Percentiles rank a stretch among this genome's conserved stretches.
Evolutionary conservation across 2,113 vertebrate species (phyloP).

Genomic region (Ammodytes marinus): DNA sequence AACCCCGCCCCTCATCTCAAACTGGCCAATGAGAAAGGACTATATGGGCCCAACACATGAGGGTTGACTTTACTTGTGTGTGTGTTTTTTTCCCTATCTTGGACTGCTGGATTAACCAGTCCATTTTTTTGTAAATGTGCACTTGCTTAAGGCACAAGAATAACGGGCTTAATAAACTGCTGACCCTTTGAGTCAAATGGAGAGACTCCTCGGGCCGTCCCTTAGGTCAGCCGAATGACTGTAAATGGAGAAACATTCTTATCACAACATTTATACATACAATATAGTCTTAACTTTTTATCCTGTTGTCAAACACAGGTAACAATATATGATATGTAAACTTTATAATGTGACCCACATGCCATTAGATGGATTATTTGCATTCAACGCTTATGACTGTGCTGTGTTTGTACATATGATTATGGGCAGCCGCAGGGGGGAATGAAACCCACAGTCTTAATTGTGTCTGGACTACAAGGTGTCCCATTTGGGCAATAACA

Average conservation of each 20-base stretch:
- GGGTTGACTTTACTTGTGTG: slow-evolving; percentile 5
- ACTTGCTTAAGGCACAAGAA: slow-evolving; percentile 7
- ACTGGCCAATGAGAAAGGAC: slow-evolving; percentile 5
- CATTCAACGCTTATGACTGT: slow-evolving; percentile 41
- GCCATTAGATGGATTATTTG: slow-evolving; percentile 39
- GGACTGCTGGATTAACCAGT: slow-evolving; percentile 6
- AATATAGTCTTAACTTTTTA: slow-evolving; percentile 36
- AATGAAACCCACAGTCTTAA: slow-evolving; percentile 34
- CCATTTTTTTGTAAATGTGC: slow-evolving; percentile 42
- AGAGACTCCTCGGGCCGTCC: neutral
- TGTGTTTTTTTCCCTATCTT: slow-evolving; percentile 10
- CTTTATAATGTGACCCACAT: slow-evolving; percentile 12
- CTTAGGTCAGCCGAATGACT: slow-evolving; percentile 15
- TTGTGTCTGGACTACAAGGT: slow-evolving; percentile 36
- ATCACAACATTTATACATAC: slow-evolving; percentile 27
- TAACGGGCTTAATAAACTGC: slow-evolving; percentile 33
- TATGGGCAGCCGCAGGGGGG: slow-evolving; percentile 40
- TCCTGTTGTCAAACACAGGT: slow-evolving; percentile 39
- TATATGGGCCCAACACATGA: neutral
- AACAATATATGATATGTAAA: slow-evolving; percentile 20
- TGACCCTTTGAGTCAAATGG: slow-evolving; percentile 17
- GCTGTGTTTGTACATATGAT: slow-evolving; percentile 61
- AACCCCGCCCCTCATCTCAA: neutral
- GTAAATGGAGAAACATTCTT: neutral
- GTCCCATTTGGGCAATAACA: slow-evolving; percentile 51